A percentile compares a stretch with the other conserved stretches of the same genome.
Conservation (phyloP, 2,113 vertebrate genomes). For the Chaetura pelagica region DNA sequence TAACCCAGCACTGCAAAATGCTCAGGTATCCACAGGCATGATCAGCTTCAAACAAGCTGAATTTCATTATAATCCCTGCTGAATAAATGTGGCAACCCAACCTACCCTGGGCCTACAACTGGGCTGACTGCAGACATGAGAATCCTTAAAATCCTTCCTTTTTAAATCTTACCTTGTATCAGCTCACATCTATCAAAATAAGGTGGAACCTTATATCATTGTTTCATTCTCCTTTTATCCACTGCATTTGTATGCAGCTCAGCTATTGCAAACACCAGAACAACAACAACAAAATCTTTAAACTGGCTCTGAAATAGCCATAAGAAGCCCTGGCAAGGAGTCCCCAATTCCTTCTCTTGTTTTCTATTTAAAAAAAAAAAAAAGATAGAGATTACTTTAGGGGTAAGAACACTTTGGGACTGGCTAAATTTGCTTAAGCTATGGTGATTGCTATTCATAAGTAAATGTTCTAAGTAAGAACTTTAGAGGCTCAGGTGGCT, state of each 20-base stretch:
- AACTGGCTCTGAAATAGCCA: neutral
- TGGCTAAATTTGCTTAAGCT: neutral
- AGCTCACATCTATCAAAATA: neutral
- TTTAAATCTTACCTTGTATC: neutral
- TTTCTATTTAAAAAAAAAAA: neutral
- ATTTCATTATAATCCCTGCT: neutral
- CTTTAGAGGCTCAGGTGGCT: neutral
- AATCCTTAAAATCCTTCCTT: neutral
- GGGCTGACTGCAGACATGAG: neutral
- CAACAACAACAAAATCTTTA: neutral
- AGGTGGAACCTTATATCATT: neutral
- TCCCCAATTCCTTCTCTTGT: neutral
- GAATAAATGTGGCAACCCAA: neutral
- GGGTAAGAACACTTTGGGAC: neutral
- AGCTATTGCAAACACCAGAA: neutral
- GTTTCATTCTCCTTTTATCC: neutral
- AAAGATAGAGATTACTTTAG: neutral
- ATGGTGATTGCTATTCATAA: neutral
- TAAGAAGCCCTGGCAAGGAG: neutral
- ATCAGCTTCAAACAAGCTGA: neutral
- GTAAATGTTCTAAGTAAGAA: neutral
- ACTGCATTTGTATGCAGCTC: neutral
- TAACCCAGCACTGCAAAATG: neutral
- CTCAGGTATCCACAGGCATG: neutral
- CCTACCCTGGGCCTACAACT: neutral